Evolutionary conservation across 2,888 invertebrate genomes (phyloP).

Genomic region (Mythimna ferrago): DNA sequence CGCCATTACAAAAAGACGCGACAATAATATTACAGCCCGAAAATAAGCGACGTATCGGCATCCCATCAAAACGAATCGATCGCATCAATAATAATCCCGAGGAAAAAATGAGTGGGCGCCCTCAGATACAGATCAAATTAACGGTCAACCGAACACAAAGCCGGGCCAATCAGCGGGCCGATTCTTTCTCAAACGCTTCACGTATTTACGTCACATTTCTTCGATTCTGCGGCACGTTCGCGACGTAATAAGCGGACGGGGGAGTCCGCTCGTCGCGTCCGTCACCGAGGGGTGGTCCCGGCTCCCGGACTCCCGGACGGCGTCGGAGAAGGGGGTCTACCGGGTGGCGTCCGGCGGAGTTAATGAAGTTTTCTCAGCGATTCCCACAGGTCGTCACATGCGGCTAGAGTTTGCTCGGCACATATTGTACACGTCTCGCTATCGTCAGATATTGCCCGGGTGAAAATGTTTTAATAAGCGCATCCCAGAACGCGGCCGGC

Average conservation of each 20-base stretch:
- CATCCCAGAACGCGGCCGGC: constrained; percentile 82
- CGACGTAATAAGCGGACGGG: constrained; percentile 89
- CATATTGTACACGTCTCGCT: constrained; percentile 89
- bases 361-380: constrained; percentile 91
- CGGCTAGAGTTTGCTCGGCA: constrained; percentile 86
- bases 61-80: constrained; percentile 80
- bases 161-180: constrained; percentile 85
- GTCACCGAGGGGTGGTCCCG: constrained; percentile 73
- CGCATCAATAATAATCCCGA: constrained; percentile 84
- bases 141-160: constrained; percentile 88
- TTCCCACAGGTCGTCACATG: constrained; percentile 91
- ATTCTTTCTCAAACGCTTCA: constrained; percentile 85
- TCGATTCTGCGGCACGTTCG: constrained; percentile 90
- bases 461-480: constrained; percentile 90
- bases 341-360: constrained; percentile 84
- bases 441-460: constrained; percentile 87
- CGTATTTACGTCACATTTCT: constrained; percentile 90
- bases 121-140: constrained; percentile 88
- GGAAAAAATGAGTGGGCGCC: constrained; percentile 77
- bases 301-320: constrained; percentile 56
- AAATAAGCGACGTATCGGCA: constrained; percentile 63
- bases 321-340: constrained; percentile 56
- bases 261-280: constrained; percentile 82
- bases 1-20: constrained; percentile 54
- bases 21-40: constrained; percentile 57